Percentiles rank a stretch among this genome's conserved stretches.
Conservation (phyloP, 2,888 invertebrate genomes). For the Gastrophysa polygoni region DNA sequence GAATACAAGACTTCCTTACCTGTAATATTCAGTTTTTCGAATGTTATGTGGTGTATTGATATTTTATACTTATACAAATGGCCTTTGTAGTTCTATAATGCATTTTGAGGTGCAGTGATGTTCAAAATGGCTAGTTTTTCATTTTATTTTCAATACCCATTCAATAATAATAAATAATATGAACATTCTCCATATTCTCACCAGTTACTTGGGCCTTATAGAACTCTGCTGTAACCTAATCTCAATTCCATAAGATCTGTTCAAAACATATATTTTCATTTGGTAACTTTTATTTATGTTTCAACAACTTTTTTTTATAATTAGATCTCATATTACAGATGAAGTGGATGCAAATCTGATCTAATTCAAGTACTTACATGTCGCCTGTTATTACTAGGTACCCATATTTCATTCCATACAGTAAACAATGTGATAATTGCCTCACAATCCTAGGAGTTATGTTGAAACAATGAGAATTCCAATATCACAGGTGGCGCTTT, state of each 20-base stretch:
- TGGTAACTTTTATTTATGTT: no score
- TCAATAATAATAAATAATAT: no score
- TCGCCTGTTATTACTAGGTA: not conserved
- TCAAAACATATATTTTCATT: no score
- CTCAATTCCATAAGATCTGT: no score
- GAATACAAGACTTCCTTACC: no score
- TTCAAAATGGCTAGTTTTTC: not conserved
- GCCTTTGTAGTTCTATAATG: not conserved
- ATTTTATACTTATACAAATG: not conserved
- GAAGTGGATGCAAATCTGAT: not conserved
- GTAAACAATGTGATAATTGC: not conserved
- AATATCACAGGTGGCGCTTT: not conserved
- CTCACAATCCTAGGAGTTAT: not conserved
- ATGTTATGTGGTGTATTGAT: no score
- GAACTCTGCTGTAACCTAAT: no score
- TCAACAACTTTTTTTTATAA: not conserved
- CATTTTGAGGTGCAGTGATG: not conserved
- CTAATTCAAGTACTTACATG: not conserved
- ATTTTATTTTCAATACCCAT: not conserved
- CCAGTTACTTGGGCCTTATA: no score
- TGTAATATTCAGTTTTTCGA: no score
- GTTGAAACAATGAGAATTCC: not conserved
- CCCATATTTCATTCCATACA: not conserved
- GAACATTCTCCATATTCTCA: no score
- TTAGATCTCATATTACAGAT: not conserved